A percentile compares a stretch with the other conserved stretches of the same genome.
Conservation (phyloP, 2,888 invertebrate species). For the Pseudanteris insignis region DNA sequence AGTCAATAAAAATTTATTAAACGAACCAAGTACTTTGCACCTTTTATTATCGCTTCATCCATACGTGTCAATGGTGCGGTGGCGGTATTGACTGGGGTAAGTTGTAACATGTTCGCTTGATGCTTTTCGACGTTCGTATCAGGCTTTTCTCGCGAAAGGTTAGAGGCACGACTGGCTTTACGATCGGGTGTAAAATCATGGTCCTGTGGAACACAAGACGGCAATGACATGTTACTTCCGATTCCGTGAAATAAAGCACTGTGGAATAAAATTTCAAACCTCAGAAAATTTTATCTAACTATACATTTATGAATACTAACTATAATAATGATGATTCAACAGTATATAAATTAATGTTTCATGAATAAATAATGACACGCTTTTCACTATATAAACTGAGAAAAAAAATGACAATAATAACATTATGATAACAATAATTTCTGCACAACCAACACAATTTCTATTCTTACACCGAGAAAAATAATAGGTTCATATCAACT, state of each 20-base stretch:
- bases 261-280: too few species aligned
- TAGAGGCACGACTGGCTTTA: conserved; percentile 17
- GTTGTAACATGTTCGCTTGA: conserved; percentile 52
- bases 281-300: not conserved
- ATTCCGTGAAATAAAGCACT: conserved; percentile 59
- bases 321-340: not conserved
- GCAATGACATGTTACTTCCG: conserved; percentile 62
- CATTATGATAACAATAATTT: too few species aligned
- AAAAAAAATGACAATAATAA: too few species aligned
- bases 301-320: not conserved
- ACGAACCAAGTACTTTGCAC: conserved; percentile 25
- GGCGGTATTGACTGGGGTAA: conserved; percentile 55
- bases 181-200: conserved; percentile 49
- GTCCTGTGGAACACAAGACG: conserved; percentile 57
- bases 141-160: conserved; percentile 22
- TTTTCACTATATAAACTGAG: too few species aligned
- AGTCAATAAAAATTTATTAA: conserved; percentile 41
- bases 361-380: too few species aligned
- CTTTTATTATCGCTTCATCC: conserved; percentile 43
- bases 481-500: too few species aligned
- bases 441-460: too few species aligned
- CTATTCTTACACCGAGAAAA: too few species aligned
- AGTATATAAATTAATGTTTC: too few species aligned
- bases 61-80: conserved; percentile 50
- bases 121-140: conserved; percentile 38